phyloP scores from a whole-genome alignment of 2,888 invertebrate species.

The Drosophila peninsularis region DNA sequence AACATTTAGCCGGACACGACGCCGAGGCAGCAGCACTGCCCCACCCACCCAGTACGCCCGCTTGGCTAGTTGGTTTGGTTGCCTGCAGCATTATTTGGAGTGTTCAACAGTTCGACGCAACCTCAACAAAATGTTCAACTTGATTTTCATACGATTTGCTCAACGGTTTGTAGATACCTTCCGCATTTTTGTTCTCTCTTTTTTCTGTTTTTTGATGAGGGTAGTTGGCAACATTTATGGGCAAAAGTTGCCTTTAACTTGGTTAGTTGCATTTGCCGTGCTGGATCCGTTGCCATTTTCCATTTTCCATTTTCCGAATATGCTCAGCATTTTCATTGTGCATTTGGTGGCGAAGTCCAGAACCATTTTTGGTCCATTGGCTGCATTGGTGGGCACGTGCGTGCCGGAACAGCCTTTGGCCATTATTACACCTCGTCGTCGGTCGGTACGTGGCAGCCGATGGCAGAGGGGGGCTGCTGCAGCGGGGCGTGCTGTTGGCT shows the following conservation, averaged over 20 bases:
- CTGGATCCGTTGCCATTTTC: slow-evolving; percentile 26
- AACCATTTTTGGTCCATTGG: slow-evolving; percentile 47
- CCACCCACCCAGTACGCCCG: background rate
- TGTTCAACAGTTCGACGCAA: slow-evolving; percentile 51
- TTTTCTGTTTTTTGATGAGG: slow-evolving; percentile 18
- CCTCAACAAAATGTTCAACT: slow-evolving; percentile 72
- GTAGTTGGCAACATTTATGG: slow-evolving; percentile 69
- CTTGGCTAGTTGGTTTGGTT: slow-evolving; percentile 3
- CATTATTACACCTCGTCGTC: slow-evolving; percentile 74
- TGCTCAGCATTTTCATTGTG: slow-evolving; percentile 61
- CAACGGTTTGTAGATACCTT: slow-evolving; percentile 42
- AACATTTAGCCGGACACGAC: slow-evolving; percentile 20
- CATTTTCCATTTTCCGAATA: slow-evolving; percentile 26
- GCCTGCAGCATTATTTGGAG: slow-evolving; percentile 44
- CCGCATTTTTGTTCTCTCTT: slow-evolving; percentile 8
- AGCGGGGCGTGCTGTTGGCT: slow-evolving; percentile 14
- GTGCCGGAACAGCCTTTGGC: slow-evolving; percentile 71
- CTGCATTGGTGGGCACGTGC: slow-evolving; percentile 63
- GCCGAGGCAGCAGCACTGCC: background rate
- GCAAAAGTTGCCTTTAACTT: slow-evolving; percentile 52
- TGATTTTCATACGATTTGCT: slow-evolving; percentile 74
- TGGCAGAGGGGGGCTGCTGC: slow-evolving; percentile 6
- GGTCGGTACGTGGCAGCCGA: slow-evolving; percentile 1
- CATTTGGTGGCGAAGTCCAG: slow-evolving; percentile 30
- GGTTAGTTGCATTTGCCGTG: slow-evolving; percentile 50